phyloP scores from a whole-genome alignment of 1,140 invertebrate genomes.

The Lordiphosa clarofinis region DNA sequence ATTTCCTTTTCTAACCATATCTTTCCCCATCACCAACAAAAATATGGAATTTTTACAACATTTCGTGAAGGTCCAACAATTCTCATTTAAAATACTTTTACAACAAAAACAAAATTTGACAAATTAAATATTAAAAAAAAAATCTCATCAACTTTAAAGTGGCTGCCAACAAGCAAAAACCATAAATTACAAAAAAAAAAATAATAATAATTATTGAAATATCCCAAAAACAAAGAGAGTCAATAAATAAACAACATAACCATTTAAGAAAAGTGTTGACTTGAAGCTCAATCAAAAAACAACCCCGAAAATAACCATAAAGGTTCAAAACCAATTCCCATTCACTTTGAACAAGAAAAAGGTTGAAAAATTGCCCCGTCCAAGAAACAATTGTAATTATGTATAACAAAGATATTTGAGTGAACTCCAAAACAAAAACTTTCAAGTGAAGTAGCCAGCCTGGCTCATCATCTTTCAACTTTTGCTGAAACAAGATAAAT shows the following conservation, averaged over 20 bases:
- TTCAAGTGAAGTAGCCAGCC: conserved; percentile 57
- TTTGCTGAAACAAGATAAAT: conserved; percentile 46
- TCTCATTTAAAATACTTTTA: no score
- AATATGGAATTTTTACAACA: no score
- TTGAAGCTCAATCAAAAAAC: conserved; percentile 56
- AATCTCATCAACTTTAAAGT: no score
- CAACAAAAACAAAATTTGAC: no score
- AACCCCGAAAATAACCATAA: conserved; percentile 27
- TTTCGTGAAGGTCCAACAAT: no score
- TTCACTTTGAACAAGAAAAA: conserved; percentile 58
- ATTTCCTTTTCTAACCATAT: no score
- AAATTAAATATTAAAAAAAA: no score
- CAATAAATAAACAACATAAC: no score
- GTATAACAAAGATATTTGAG: conserved; percentile 50
- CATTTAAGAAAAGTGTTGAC: conserved; percentile 61
- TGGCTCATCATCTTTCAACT: conserved; percentile 25
- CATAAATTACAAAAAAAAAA: no score
- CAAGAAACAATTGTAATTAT: conserved; percentile 50
- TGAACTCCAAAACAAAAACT: conserved; percentile 43
- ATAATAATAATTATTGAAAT: no score
- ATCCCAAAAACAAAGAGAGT: conserved; percentile 10
- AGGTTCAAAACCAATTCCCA: conserved; percentile 37
- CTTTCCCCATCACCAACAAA: no score
- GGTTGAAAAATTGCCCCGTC: conserved; percentile 49
- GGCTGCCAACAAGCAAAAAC: no score